Percentiles rank a stretch among this genome's conserved stretches.
phyloP scores from a whole-genome alignment of 2,113 vertebrate species.

The Dolichotis patagonum region DNA sequence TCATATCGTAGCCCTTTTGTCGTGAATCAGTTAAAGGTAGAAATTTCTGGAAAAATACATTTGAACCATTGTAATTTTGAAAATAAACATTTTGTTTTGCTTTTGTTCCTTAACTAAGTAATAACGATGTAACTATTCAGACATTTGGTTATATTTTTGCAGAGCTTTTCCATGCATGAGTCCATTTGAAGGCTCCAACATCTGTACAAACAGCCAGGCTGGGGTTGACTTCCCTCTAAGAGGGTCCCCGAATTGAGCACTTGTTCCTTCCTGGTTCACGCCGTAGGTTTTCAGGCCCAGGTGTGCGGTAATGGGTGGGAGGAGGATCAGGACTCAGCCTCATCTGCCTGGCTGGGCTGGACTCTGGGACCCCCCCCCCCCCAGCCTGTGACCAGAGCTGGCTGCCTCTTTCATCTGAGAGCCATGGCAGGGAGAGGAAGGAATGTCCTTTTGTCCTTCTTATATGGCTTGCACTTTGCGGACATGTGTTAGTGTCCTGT shows the following conservation, averaged over 20 bases:
- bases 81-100: neutral
- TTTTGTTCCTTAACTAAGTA: neutral
- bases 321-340: neutral
- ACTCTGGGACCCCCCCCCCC: neutral
- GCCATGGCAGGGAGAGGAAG: neutral
- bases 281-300: no score
- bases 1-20: neutral
- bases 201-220: neutral
- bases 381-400: neutral
- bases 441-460: neutral
- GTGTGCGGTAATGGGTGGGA: rapidly evolving
- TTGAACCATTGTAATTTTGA: neutral
- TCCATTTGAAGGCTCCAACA: neutral
- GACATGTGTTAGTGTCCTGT: no score
- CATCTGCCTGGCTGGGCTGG: neutral
- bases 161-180: neutral
- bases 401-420: neutral
- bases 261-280: neutral
- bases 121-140: no score
- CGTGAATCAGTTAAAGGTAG: neutral
- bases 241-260: no score
- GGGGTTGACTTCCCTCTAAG: neutral
- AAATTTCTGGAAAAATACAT: neutral
- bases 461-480: neutral
- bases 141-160: neutral